Base-by-base conservation (phyloP, 1,140 invertebrate species). In the Zeugodacus cucurbitae region DNA sequence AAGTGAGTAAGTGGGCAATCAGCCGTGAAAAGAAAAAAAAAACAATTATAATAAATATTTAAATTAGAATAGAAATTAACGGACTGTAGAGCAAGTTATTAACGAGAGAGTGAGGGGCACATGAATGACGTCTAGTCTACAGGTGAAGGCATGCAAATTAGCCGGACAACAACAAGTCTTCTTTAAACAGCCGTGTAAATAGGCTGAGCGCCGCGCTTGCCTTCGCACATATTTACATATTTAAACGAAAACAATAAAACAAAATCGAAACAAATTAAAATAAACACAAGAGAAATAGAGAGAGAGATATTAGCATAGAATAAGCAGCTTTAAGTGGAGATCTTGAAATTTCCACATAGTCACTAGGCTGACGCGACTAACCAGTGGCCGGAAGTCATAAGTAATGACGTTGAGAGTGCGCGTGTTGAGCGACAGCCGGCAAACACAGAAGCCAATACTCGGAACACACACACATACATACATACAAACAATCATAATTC, bases 111-210 rank as follows among this genome's bases (percentile, higher is more conserved):
- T 7, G 48, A 54, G 58, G n/a, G 7, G 58, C 14, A 54, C 48
- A 54, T 17, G 20, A 41, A 20, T 2, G 37, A n/a, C 20, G 74
- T 10, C 74, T 26, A 10, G n/a, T 6, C n/a, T 41, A 32, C 74
- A 82, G 74, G 74, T 82, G 74, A 82, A 82, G 48, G 22, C 26
- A 82, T 82, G 74, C 74, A 82, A 82, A 82, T 82, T 82, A 29
- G 74, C 41, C 20, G 3, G 11, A 82, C n/a, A 70, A 70, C 32
- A 82, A 82, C 26, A 54, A 54, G 4, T 20, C 0, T 0, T 17
- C 14, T 54, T 54, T 48, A 26, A 82, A 82, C n/a, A 26, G 8
- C 26, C 74, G 74, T 29, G 74, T 29, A 82, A 82, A 82, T 48
- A 34, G 41, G 7, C n/a, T 26, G 41, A 54, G n/a, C 41, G 41